Percentiles rank a stretch among this genome's conserved stretches.
Evolutionary conservation across 2,888 invertebrate species (phyloP).

Genomic region (Tinea semifulvella): DNA sequence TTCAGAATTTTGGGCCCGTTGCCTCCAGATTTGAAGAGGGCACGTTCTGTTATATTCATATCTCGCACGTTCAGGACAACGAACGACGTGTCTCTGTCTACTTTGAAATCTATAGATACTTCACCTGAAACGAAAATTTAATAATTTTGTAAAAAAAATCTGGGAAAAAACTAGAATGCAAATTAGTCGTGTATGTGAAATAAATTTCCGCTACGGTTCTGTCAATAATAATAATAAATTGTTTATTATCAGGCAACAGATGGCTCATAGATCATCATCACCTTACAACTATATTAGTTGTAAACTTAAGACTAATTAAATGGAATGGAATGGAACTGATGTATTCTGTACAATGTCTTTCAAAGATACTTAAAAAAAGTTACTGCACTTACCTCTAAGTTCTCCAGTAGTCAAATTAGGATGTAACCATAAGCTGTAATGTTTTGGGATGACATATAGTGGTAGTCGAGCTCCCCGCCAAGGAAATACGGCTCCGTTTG

Average conservation of each 20-base stretch:
- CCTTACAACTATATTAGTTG: no score
- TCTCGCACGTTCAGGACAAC: constrained; percentile 87
- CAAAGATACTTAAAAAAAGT: no score
- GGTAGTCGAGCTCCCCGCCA: constrained; percentile 74
- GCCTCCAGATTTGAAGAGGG: constrained; percentile 53
- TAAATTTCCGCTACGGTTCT: no score
- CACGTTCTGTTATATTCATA: constrained; percentile 84
- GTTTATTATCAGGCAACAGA: no score
- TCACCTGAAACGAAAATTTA: constrained; percentile 68
- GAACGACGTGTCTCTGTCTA: constrained; percentile 83
- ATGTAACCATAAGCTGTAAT: constrained; percentile 90
- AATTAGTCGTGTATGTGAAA: no score
- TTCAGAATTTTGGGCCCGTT: constrained; percentile 75
- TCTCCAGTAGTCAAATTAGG: constrained; percentile 91
- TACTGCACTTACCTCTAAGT: constrained; percentile 85
- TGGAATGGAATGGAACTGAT: no score
- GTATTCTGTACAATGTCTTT: no score
- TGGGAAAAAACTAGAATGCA: no score
- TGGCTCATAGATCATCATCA: no score
- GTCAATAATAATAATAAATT: no score
- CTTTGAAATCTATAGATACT: constrained; percentile 86
- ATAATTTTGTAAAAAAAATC: no score
- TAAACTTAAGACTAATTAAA: no score
- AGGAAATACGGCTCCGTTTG: constrained; percentile 51
- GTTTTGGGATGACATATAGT: constrained; percentile 78